Conservation (phyloP, 2,113 vertebrate species). For the Panthera tigris region DNA sequence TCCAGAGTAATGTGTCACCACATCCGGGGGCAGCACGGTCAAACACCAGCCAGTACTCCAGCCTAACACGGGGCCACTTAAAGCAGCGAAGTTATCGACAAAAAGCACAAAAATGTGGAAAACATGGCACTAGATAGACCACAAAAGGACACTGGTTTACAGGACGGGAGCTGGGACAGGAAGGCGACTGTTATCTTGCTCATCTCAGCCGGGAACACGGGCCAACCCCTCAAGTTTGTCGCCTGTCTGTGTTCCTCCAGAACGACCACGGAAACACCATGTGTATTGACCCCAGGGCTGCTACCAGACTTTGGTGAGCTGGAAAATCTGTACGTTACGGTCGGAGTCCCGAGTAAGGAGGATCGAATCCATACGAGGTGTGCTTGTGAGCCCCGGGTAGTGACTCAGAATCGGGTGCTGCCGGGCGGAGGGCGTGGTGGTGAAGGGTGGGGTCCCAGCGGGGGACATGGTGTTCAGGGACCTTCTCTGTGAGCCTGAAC, state of each 20-base stretch:
- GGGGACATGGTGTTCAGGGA: accelerated
- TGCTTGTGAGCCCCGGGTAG: accelerated
- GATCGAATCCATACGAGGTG: accelerated
- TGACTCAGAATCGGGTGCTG: accelerated
- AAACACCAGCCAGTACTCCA: accelerated
- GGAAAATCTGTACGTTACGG: accelerated
- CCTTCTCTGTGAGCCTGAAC: accelerated
- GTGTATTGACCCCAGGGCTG: accelerated
- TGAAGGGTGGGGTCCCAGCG: accelerated
- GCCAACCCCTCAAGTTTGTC: too few species aligned
- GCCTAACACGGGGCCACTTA: accelerated
- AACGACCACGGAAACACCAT: accelerated
- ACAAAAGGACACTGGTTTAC: accelerated
- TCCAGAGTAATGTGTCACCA: too few species aligned
- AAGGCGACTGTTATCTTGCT: accelerated
- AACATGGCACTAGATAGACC: accelerated
- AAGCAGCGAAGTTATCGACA: accelerated
- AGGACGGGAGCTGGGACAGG: background rate
- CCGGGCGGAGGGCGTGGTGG: accelerated
- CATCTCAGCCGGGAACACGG: accelerated
- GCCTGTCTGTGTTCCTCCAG: accelerated
- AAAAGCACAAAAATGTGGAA: background rate
- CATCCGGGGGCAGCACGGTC: accelerated
- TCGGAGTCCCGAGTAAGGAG: accelerated
- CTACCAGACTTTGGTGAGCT: accelerated